These are phyloP conservation scores for Drosophila sordidapex DNA, from an alignment of 2,888 invertebrate species.

Conservation along the genomic window DNA sequence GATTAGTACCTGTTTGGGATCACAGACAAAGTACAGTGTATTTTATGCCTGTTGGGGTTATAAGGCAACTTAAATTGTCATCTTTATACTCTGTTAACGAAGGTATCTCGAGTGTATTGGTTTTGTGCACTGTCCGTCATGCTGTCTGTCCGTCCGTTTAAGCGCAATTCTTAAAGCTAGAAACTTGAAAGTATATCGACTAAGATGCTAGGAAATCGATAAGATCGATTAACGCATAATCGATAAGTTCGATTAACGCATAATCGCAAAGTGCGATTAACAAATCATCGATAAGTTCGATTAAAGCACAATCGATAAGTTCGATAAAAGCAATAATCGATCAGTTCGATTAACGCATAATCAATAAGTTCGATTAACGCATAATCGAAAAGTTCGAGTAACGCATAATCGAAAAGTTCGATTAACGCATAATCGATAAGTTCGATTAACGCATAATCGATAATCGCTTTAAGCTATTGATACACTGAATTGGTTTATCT, in stretches of 20 bases:
- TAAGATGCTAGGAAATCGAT: neutral
- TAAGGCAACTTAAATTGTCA: neutral
- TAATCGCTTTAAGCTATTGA: no score
- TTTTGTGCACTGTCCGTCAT: neutral
- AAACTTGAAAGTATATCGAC: neutral
- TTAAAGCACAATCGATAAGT: neutral
- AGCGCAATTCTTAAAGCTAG: accelerated
- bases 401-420: neutral
- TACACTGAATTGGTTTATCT: neutral
- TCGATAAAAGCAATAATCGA: neutral
- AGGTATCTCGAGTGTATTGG: neutral
- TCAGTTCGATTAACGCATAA: neutral
- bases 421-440: neutral
- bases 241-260: neutral
- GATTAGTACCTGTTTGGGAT: neutral
- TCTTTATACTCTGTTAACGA: neutral
- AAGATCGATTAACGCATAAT: neutral
- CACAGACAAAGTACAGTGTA: neutral
- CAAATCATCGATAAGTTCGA: neutral
- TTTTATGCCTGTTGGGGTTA: neutral
- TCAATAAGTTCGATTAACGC: neutral
- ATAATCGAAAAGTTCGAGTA: neutral
- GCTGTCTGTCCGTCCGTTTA: neutral
- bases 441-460: neutral
- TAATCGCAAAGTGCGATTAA: neutral